phyloP scores from a whole-genome alignment of 2,113 vertebrate genomes.

The Himantopus leucocephalus region DNA sequence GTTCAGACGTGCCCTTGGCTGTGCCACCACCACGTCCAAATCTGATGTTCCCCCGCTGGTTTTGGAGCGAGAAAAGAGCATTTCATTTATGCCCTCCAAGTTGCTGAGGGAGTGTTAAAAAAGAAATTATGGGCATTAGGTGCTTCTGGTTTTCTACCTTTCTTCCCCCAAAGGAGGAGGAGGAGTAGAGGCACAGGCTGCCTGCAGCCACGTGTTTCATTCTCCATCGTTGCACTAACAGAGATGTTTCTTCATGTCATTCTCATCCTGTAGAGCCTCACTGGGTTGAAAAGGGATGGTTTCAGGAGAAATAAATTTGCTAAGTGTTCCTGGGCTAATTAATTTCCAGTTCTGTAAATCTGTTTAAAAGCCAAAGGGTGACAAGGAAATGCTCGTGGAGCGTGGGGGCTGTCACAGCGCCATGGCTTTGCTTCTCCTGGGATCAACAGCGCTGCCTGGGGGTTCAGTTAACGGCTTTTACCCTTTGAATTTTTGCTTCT shows the following conservation, averaged over 20 bases:
- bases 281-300: not conserved
- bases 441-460: not conserved
- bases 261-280: not conserved
- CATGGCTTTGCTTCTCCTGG: not conserved
- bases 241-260: fast-evolving
- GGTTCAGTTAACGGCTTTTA: not conserved
- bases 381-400: not conserved
- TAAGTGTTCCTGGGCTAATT: not conserved
- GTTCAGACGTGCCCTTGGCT: not conserved
- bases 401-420: not conserved
- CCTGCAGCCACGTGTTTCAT: not conserved
- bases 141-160: not conserved
- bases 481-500: not conserved
- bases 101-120: not conserved
- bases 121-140: not conserved
- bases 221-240: not conserved
- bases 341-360: not conserved
- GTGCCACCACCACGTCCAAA: not conserved
- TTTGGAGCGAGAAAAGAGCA: not conserved
- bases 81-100: not conserved
- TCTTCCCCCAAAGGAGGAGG: not conserved
- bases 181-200: not conserved
- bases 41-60: not conserved
- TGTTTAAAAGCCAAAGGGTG: not conserved
- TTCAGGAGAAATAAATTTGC: not conserved